Evolutionary conservation across 1,140 invertebrate species (phyloP), one percentile per base, ranked within the genome.

Genomic region (Yoshiicerus persimilis): DNA sequence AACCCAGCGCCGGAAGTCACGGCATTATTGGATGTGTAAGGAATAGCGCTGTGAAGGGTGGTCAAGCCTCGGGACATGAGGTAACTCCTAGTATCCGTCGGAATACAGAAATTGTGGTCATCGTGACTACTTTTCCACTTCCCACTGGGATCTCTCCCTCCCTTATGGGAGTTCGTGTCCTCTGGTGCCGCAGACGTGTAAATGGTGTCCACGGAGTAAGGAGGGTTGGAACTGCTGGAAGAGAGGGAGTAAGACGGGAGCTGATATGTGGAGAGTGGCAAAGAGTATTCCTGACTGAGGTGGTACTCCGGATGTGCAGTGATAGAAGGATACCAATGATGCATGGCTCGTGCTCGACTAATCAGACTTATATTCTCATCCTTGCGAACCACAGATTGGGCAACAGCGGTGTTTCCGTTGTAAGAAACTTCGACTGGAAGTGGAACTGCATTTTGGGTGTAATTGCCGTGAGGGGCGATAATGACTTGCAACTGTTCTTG

Each of bases 351-450:
- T 80, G 75, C 75, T 38, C 32, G 13, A 20, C n/a, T 80, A 38
- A 80, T 80, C 75, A 80, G 75, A 80, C 75, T 80, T 80, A 80
- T 80, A 23, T 80, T 80, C 75, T 80, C 75, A 34, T 80, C 30
- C 23, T 80, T 80, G 2, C 34, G 30, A n/a, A 80, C 34, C 8
- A 87, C 86, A 9, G 86, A 83, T 25, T 84, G 87, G 23, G 77
- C 87, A 39, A 87, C 77, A 1, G 77, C 87, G 20, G 75, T 80
- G 36, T 85, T 75, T 23, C 87, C 87, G 41, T 85, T 86, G 84
- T 88, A 88, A 2, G 32, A 34, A 8, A 88, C 64, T 47, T 88
- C 83, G 8, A 88, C 87, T 6, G 87, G 87, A 23, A 88, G 83
- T 30, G 80, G n/a, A 23, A 10, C 27, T 4, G 25, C 4, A n/a